Evolutionary conservation across 1,140 invertebrate genomes (phyloP).

Genomic region (Copidosoma floridanum): DNA sequence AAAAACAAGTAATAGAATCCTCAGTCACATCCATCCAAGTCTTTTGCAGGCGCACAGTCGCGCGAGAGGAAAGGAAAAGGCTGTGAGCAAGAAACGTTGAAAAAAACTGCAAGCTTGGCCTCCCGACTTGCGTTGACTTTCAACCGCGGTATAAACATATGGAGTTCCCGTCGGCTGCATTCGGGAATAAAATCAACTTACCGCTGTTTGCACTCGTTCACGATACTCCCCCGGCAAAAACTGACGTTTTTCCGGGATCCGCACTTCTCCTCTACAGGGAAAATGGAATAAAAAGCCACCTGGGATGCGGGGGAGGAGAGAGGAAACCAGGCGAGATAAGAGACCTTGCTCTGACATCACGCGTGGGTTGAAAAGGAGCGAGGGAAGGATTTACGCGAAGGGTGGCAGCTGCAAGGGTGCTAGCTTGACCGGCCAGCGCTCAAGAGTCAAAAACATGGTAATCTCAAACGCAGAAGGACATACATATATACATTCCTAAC

Average conservation of each 20-base stretch:
- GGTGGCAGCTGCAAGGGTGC: neutral
- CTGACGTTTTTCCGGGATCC: neutral
- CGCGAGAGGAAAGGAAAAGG: neutral
- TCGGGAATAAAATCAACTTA: constrained; percentile 8
- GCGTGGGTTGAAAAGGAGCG: neutral
- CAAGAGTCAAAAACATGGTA: no score
- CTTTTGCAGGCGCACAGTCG: no score
- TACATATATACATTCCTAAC: no score
- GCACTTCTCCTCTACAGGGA: neutral
- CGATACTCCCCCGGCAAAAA: neutral
- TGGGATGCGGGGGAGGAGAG: neutral
- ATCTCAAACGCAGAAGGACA: no score
- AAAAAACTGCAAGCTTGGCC: neutral
- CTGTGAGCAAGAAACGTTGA: neutral
- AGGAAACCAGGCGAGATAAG: neutral
- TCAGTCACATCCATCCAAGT: no score
- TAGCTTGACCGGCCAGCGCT: no score
- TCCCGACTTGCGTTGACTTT: neutral
- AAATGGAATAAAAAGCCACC: no score
- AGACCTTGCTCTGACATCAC: neutral
- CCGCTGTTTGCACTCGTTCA: constrained; percentile 3
- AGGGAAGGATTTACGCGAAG: neutral
- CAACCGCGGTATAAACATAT: constrained; percentile 16
- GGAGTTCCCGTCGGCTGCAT: constrained; percentile 6
- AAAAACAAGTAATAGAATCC: no score